Evolutionary conservation across 2,113 vertebrate genomes (phyloP).

Genomic region (Poecile atricapillus): DNA sequence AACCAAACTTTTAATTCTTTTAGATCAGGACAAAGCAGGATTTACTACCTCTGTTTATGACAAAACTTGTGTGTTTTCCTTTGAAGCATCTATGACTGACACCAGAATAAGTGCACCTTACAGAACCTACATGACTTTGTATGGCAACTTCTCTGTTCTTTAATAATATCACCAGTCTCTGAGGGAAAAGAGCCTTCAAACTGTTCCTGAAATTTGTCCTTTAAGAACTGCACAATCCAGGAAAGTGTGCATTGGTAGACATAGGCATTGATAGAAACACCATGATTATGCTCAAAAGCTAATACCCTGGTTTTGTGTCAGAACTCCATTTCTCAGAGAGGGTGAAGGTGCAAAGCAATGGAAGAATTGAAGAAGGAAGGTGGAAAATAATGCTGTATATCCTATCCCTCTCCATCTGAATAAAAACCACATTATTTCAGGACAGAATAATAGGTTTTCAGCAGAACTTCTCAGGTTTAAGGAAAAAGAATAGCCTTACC

Average conservation of each 20-base stretch:
- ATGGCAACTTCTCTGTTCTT: not conserved
- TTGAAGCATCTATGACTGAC: not conserved
- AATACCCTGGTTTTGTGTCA: not conserved
- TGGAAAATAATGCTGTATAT: not conserved
- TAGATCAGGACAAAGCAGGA: not conserved
- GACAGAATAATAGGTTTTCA: not conserved
- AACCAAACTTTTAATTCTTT: not conserved
- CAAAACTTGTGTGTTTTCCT: not conserved
- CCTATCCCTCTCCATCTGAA: not conserved
- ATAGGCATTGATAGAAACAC: not conserved
- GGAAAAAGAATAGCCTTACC: not conserved
- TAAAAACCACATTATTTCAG: not conserved
- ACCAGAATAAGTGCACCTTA: not conserved
- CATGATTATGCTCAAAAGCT: not conserved
- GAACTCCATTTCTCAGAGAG: not conserved
- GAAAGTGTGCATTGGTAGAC: not conserved
- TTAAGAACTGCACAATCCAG: not conserved
- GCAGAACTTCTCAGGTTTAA: not conserved
- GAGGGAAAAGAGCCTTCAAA: accelerated
- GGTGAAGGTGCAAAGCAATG: not conserved
- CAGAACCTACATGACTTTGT: not conserved
- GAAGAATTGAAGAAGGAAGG: not conserved
- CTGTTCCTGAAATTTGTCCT: not conserved
- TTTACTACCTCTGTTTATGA: not conserved
- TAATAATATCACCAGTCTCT: not conserved